phyloP scores from a whole-genome alignment of 1,140 invertebrate species.

The Neodiprion pinetum region DNA sequence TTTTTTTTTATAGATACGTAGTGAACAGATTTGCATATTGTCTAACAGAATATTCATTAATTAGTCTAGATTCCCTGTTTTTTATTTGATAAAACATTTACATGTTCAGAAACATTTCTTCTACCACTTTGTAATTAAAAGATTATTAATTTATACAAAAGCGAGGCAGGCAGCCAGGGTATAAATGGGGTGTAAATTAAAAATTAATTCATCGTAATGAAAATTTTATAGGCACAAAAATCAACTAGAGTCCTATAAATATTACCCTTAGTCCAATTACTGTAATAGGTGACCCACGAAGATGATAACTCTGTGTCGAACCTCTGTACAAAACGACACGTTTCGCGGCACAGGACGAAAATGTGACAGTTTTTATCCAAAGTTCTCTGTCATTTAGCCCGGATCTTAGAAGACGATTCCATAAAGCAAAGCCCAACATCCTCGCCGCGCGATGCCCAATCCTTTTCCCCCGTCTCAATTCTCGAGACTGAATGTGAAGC shows the following conservation, averaged over 20 bases:
- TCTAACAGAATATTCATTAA: too few relatives aligned
- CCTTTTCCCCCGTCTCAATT: background rate
- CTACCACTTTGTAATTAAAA: too few relatives aligned
- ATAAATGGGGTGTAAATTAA: background rate
- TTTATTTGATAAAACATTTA: too few relatives aligned
- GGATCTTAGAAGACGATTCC: slow-evolving; percentile 21
- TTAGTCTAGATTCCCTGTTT: too few relatives aligned
- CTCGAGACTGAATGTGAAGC: background rate
- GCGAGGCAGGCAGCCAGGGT: too few relatives aligned
- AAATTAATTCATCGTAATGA: background rate
- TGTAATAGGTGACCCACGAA: slow-evolving; percentile 22
- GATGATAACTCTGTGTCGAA: slow-evolving; percentile 13
- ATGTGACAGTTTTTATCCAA: slow-evolving; percentile 3
- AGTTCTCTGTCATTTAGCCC: slow-evolving; percentile 14
- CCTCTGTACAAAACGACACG: slow-evolving; percentile 29
- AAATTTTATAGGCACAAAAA: background rate
- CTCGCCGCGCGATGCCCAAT: slow-evolving; percentile 19
- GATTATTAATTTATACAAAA: too few relatives aligned
- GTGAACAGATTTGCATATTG: too few relatives aligned
- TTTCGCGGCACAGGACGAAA: background rate
- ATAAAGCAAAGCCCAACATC: slow-evolving; percentile 34
- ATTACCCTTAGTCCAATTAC: slow-evolving; percentile 42
- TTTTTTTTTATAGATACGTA: too few relatives aligned
- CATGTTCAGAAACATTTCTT: too few relatives aligned
- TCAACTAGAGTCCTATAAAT: slow-evolving; percentile 23